Percentiles rank a stretch among this genome's conserved stretches.
These are phyloP conservation scores for Schizaphis graminum DNA, from an alignment of 2,888 invertebrate genomes.

Conservation along the genomic window DNA sequence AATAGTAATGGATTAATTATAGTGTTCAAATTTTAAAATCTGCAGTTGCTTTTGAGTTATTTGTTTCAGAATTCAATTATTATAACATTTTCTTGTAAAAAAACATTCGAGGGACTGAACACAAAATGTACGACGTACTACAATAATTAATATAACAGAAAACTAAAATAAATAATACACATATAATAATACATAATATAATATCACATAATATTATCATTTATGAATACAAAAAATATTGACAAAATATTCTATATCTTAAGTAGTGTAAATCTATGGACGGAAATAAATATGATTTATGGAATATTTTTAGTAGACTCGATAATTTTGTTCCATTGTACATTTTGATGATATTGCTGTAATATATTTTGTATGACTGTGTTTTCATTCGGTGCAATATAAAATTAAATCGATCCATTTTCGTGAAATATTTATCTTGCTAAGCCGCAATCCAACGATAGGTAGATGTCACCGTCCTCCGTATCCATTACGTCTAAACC, in stretches of 20 bases:
- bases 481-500: conserved; percentile 29
- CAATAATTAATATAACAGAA: background rate
- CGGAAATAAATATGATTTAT: background rate
- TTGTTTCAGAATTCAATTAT: background rate
- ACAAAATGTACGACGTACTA: background rate
- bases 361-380: background rate
- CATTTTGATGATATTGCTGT: background rate
- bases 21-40: background rate
- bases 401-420: conserved; percentile 1
- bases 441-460: conserved; percentile 8
- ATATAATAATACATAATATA: background rate
- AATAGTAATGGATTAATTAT: background rate
- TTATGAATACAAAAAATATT: background rate
- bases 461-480: background rate
- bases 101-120: background rate
- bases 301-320: background rate
- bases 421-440: conserved; percentile 5
- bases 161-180: background rate
- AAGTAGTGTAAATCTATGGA: background rate
- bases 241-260: background rate
- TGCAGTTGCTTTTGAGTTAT: background rate
- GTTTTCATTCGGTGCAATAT: background rate
- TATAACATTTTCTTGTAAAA: background rate
- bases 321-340: background rate
- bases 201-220: background rate